Evolutionary conservation across 2,797 vertebrate species (phyloP), one percentile per base, ranked within the genome.

Genomic region (Epinephelus malabaricus): DNA sequence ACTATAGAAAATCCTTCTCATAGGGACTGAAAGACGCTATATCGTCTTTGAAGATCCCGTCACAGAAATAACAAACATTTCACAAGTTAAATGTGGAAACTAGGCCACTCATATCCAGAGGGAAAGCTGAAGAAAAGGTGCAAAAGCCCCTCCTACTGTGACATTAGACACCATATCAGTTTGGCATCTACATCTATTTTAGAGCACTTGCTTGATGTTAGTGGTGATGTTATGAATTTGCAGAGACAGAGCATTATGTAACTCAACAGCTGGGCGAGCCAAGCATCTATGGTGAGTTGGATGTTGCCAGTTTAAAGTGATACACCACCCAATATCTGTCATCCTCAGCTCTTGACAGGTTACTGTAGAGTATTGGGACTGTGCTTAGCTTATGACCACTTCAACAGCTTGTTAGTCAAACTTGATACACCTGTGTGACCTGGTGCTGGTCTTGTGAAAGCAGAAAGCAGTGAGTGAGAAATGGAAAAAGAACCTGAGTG

Each of bases 81-180:
- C 60, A 77, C 65, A 86, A 82, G 83, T 86, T 89, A 89, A 89
- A 88, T 85, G 76, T 85, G 78, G 84, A 91, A 92, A 85, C 65
- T 81, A 83, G 90, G 88, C 54, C 85, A 62, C 45, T 79, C 68
- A 38, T 81, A 71, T 90, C 68, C 79, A 69, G 47, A 78, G 79
- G 78, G 72, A 69, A 74, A 59, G 73, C 76, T 72, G 69, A 81
- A 69, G 60, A 73, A 81, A 83, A 78, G 76, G 76, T 83, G 59
- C 58, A 69, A 65, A 76, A 58, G 63, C 62, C 25, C 30, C 47
- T 79, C 65, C 55, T 51, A 65, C 62, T 3, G 51, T 40, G 72
- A 78, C 78, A 81, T 61, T 45, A 66, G 71, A 80, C 63, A 61
- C 67, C 67, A n/a, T 76, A 77, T 83, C 76, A 75, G 15, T 83